phyloP scores from a whole-genome alignment of 2,113 vertebrate genomes.

The Cyanoliseus patagonus region DNA sequence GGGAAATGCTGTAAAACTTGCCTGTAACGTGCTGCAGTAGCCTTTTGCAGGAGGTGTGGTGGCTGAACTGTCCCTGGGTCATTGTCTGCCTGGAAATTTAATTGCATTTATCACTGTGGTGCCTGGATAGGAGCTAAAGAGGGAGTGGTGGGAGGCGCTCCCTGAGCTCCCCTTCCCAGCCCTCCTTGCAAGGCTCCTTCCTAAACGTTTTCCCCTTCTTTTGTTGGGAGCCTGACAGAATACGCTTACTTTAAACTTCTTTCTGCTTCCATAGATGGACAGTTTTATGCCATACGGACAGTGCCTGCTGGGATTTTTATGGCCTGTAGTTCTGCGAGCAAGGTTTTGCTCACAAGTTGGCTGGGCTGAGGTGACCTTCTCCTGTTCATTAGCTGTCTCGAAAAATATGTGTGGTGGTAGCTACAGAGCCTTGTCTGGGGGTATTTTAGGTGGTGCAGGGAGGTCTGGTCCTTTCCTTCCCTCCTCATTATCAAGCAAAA shows the following conservation, averaged over 20 bases:
- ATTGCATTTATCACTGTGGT: not conserved
- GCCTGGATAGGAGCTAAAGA: not conserved
- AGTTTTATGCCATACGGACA: not conserved
- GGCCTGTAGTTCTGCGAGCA: constrained; percentile 24
- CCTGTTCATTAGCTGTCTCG: constrained; percentile 50
- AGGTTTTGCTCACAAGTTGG: constrained; percentile 12
- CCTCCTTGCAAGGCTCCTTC: not conserved
- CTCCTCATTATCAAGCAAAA: constrained; percentile 71
- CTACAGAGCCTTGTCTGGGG: not conserved
- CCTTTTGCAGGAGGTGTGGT: not conserved
- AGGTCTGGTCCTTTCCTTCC: constrained; percentile 49
- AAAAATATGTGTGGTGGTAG: constrained; percentile 15
- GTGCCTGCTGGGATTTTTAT: constrained; percentile 36
- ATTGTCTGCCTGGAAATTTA: not conserved
- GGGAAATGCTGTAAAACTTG: not conserved
- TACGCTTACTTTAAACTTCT: not conserved
- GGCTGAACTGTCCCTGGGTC: not conserved
- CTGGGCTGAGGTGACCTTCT: constrained; percentile 26
- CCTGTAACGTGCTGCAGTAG: not conserved
- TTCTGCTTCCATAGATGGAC: not conserved
- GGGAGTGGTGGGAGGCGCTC: not conserved
- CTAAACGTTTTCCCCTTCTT: not conserved
- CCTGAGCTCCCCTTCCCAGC: not conserved
- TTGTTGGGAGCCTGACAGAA: constrained; percentile 8
- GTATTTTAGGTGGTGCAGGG: constrained; percentile 41